Evolutionary conservation across 2,113 vertebrate species (phyloP).

Genomic region (Rhynchopsitta pachyrhyncha): DNA sequence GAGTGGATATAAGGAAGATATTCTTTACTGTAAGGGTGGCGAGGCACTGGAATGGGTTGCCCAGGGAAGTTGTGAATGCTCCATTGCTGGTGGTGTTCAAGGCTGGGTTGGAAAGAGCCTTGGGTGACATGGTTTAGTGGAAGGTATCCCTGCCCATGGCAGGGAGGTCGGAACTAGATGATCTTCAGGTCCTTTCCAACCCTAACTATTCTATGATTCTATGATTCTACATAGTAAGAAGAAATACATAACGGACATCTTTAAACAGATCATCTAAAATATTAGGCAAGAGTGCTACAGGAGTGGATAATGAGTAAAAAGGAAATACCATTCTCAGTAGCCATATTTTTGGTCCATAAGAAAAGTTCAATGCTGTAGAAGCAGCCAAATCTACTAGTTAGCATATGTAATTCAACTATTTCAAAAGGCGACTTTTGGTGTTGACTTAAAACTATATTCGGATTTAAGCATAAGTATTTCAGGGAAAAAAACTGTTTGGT

Average conservation of each 20-base stretch:
- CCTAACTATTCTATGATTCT: too few relatives aligned
- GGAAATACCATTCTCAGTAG: neutral
- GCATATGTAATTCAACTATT: neutral
- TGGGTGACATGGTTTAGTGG: too few relatives aligned
- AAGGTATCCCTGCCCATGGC: too few relatives aligned
- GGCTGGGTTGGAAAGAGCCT: too few relatives aligned
- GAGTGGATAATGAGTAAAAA: neutral
- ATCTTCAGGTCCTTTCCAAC: too few relatives aligned
- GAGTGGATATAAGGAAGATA: too few relatives aligned
- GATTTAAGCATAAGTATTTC: neutral
- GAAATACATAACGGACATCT: neutral
- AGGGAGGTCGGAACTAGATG: too few relatives aligned
- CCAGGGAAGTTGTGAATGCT: too few relatives aligned
- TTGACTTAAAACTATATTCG: neutral
- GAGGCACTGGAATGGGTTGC: too few relatives aligned
- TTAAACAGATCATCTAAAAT: neutral
- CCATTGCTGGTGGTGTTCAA: too few relatives aligned
- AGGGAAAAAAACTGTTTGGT: neutral
- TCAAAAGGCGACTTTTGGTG: neutral
- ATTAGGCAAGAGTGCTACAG: neutral
- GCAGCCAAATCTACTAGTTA: neutral
- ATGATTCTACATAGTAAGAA: neutral
- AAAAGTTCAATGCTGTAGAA: neutral
- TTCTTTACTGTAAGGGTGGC: too few relatives aligned
- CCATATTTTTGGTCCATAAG: neutral